Evolutionary conservation across 2,797 vertebrate species (phyloP).

Genomic region (Oreochromis mossambicus): DNA sequence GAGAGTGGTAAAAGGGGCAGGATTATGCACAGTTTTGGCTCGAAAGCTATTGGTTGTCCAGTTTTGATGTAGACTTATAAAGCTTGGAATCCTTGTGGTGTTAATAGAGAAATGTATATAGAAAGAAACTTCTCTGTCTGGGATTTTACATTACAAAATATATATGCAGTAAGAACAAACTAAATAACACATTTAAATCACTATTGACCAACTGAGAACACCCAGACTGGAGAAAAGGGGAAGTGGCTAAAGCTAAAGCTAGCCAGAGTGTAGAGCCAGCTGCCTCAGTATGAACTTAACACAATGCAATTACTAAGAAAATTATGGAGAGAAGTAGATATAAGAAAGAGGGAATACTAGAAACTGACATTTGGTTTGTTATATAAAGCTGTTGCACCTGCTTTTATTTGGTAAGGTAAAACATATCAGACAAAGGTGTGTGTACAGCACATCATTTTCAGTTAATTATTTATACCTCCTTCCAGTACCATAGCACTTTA

Average conservation of each 20-base stretch:
- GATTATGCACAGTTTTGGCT: not conserved
- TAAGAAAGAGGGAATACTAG: not conserved
- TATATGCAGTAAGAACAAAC: not conserved
- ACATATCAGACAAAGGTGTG: not conserved
- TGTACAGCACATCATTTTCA: not conserved
- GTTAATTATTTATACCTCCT: not conserved
- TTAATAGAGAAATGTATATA: not conserved
- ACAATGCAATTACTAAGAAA: not conserved
- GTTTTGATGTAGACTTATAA: not conserved
- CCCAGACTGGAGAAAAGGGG: not conserved
- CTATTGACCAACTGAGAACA: not conserved
- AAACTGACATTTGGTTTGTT: not conserved
- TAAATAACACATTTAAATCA: not conserved
- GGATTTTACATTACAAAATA: not conserved
- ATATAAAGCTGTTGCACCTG: not conserved
- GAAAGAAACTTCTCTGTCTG: not conserved
- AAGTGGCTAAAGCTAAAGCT: not conserved
- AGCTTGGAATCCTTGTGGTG: not conserved
- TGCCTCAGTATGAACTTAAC: not conserved
- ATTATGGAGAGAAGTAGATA: not conserved
- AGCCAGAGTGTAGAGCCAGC: not conserved
- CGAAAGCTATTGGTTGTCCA: not conserved
- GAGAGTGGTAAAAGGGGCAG: not conserved
- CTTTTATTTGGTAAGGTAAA: not conserved
- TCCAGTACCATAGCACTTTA: not conserved